These are phyloP conservation scores for Drosophila repletoides DNA, from an alignment of 1,140 invertebrate genomes.

Conservation along the genomic window DNA sequence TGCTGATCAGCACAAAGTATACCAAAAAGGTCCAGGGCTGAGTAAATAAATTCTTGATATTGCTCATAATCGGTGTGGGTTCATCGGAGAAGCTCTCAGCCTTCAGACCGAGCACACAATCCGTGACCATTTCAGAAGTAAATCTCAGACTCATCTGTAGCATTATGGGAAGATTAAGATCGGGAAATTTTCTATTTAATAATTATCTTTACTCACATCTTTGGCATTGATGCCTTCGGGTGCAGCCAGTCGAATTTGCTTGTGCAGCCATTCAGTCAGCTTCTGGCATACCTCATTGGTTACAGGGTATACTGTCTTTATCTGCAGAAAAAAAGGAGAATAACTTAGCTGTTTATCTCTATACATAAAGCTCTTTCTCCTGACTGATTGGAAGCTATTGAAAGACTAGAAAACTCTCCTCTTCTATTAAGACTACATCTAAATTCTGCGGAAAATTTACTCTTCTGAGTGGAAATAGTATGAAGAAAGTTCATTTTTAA, in stretches of 20 bases:
- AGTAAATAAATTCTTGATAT: constrained; percentile 49
- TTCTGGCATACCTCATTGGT: constrained; percentile 66
- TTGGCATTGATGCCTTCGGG: constrained; percentile 55
- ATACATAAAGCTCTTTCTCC: too few relatives aligned
- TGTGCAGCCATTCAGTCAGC: constrained; percentile 50
- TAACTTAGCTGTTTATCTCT: too few relatives aligned
- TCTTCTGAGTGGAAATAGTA: too few relatives aligned
- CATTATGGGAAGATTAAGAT: too few relatives aligned
- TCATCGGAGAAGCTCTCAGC: constrained; percentile 72
- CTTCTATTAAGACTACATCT: too few relatives aligned
- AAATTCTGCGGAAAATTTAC: too few relatives aligned
- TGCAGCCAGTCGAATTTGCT: constrained; percentile 41
- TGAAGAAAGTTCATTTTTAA: too few relatives aligned
- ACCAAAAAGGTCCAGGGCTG: constrained; percentile 43
- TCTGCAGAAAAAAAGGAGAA: too few relatives aligned
- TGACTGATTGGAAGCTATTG: too few relatives aligned
- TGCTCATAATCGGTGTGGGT: constrained; percentile 52
- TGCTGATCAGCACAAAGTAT: constrained; percentile 35
- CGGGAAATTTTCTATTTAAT: neutral
- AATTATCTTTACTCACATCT: constrained; percentile 42
- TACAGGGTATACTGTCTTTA: constrained; percentile 73
- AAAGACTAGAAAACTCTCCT: too few relatives aligned
- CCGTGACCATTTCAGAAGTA: constrained; percentile 83
- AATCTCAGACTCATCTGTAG: constrained; percentile 74
- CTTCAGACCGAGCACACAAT: constrained; percentile 83